These are phyloP conservation scores for Orthosia gothica DNA, from an alignment of 2,888 invertebrate genomes.

Conservation along the genomic window DNA sequence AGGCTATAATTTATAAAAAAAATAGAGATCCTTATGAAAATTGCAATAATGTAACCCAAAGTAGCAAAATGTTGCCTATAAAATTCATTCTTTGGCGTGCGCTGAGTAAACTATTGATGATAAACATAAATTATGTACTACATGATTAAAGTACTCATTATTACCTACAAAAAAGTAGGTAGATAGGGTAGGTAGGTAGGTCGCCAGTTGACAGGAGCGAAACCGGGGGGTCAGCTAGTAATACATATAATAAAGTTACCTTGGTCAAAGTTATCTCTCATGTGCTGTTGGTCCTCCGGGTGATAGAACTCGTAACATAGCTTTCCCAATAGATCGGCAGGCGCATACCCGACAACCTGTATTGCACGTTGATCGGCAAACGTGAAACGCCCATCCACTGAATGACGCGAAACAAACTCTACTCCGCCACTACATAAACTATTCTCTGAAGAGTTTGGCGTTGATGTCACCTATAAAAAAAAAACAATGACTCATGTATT, in stretches of 20 bases:
- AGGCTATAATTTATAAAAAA: too few species aligned
- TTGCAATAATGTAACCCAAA: too few species aligned
- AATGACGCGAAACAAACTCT: conserved; percentile 99
- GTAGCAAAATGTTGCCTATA: too few species aligned
- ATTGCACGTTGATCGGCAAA: conserved; percentile 99
- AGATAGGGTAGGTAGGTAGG: too few species aligned
- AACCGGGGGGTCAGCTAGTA: too few species aligned
- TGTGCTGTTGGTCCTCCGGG: conserved; percentile 98
- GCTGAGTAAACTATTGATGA: too few species aligned
- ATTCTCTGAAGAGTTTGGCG: conserved; percentile 98
- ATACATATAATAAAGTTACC: conserved; percentile 83
- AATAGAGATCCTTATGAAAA: too few species aligned
- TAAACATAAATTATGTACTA: too few species aligned
- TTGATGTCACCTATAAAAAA: conserved; percentile 95
- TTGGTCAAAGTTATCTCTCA: conserved; percentile 99
- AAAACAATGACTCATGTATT: not conserved
- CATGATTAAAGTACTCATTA: too few species aligned
- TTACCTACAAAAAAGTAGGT: too few species aligned
- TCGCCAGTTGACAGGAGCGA: too few species aligned
- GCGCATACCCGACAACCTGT: conserved; percentile 97
- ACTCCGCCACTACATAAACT: conserved; percentile 95
- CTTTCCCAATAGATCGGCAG: conserved; percentile 98
- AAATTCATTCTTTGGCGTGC: too few species aligned
- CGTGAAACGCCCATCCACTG: conserved; percentile 99
- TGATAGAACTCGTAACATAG: conserved; percentile 99